These are phyloP conservation scores for Protosalanx chinensis DNA, from an alignment of 2,797 vertebrate species.

Conservation along the genomic window DNA sequence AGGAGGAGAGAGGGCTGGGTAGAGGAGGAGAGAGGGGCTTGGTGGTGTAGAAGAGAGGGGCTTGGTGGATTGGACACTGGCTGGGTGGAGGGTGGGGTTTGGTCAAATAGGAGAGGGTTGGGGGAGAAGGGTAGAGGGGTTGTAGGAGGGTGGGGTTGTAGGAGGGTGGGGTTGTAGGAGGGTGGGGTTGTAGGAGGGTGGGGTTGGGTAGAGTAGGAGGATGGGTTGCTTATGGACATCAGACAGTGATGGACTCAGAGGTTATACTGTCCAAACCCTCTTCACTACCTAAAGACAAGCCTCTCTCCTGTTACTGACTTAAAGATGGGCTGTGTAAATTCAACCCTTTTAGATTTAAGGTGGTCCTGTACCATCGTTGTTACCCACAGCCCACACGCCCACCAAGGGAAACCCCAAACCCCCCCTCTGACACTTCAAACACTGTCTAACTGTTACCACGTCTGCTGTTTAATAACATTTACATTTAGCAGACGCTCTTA, in stretches of 20 bases:
- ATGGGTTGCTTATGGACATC: constrained; percentile 42
- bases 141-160: constrained; percentile 42
- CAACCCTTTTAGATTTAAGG: too few species aligned
- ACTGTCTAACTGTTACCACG: background rate
- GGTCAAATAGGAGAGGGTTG: too few species aligned
- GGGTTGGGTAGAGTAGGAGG: too few species aligned
- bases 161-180: constrained; percentile 40
- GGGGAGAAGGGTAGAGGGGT: too few species aligned
- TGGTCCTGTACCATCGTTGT: too few species aligned
- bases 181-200: constrained; percentile 32
- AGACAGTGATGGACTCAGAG: constrained; percentile 39
- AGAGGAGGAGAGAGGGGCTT: too few species aligned
- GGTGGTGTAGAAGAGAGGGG: too few species aligned
- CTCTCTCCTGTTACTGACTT: background rate
- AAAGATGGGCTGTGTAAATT: too few species aligned
- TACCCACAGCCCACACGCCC: too few species aligned
- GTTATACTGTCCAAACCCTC: constrained; percentile 22
- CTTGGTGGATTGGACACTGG: too few species aligned
- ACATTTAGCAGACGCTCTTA: too few species aligned
- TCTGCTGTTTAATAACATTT: background rate
- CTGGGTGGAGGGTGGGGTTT: background rate
- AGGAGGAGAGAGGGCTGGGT: too few species aligned
- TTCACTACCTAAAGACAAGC: constrained; percentile 24
- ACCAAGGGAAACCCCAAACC: background rate
- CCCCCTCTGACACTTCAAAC: background rate